Conservation (phyloP, 2,888 invertebrate genomes). For the Phymatocera aterrima region DNA sequence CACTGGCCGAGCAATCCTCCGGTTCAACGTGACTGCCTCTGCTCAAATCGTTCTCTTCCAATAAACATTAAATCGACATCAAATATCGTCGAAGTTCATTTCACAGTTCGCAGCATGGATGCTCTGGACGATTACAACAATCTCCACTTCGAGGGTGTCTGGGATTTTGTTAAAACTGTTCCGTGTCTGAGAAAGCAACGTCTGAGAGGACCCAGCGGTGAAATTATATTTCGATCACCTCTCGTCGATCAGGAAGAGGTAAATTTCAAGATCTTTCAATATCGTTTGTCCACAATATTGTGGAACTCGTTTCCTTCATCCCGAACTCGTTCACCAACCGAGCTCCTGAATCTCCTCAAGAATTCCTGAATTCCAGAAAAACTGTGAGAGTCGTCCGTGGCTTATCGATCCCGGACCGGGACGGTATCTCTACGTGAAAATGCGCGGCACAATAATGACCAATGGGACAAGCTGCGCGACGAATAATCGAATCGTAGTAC, state of each 20-base stretch:
- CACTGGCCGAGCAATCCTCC: constrained; percentile 85
- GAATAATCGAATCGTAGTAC: constrained; percentile 86
- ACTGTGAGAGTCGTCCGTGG: constrained; percentile 88
- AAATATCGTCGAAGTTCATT: constrained; percentile 87
- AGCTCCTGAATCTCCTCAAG: too few species aligned
- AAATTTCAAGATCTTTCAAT: neutral
- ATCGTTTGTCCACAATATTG: too few species aligned
- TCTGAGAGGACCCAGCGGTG: constrained; percentile 87
- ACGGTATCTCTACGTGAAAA: constrained; percentile 87
- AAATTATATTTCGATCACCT: constrained; percentile 80
- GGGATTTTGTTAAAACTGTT: constrained; percentile 87
- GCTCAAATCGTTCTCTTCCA: constrained; percentile 81
- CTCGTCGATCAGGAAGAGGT: constrained; percentile 77
- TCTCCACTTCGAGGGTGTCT: constrained; percentile 89
- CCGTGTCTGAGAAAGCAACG: constrained; percentile 83
- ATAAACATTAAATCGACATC: constrained; percentile 88
- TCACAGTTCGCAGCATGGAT: constrained; percentile 89
- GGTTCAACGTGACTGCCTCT: constrained; percentile 87
- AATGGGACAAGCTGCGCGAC: constrained; percentile 82
- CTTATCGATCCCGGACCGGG: constrained; percentile 86
- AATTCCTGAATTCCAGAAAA: constrained; percentile 78
- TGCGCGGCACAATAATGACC: constrained; percentile 81
- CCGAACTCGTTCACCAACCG: too few species aligned
- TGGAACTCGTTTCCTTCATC: too few species aligned
- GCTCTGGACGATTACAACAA: constrained; percentile 90